Conservation (phyloP, 2,797 vertebrate species). For the Neosalanx taihuensis region DNA sequence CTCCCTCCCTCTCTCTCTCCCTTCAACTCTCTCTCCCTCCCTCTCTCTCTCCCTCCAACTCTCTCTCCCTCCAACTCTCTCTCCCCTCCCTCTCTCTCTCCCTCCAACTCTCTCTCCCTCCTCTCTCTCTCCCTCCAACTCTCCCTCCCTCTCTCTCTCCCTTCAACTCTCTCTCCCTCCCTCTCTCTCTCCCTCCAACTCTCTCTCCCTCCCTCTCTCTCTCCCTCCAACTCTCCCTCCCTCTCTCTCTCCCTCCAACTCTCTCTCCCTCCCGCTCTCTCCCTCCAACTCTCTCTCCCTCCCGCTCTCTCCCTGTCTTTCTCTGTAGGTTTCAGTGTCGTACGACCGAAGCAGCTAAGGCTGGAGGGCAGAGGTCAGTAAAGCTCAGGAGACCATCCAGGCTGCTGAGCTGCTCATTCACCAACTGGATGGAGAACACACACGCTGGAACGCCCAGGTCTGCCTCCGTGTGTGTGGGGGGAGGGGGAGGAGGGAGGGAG, state of each 20-base stretch:
- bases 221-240: neutral
- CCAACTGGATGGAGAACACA: constrained; percentile 76
- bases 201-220: neutral
- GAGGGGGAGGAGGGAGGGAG: constrained; percentile 10
- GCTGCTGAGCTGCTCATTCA: constrained; percentile 72
- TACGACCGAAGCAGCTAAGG: constrained; percentile 83
- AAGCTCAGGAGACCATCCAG: constrained; percentile 79
- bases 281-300: neutral
- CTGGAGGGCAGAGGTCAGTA: constrained; percentile 82
- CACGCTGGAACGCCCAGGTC: constrained; percentile 81
- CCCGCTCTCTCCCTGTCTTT: neutral
- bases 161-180: neutral
- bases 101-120: constrained; percentile 47
- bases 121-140: neutral
- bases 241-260: neutral
- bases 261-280: neutral
- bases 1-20: too few species aligned
- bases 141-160: constrained; percentile 15
- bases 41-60: too few species aligned
- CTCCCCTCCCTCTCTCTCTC: neutral
- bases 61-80: too few species aligned
- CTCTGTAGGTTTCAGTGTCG: constrained; percentile 75
- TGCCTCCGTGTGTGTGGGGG: constrained; percentile 10
- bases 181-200: constrained; percentile 50
- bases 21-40: too few species aligned